Evolutionary conservation across 37 sponge, comb jelly and placozoan species (phyloP), one percentile per base, ranked within the genome.

Genomic region (Halichondria panicea): DNA sequence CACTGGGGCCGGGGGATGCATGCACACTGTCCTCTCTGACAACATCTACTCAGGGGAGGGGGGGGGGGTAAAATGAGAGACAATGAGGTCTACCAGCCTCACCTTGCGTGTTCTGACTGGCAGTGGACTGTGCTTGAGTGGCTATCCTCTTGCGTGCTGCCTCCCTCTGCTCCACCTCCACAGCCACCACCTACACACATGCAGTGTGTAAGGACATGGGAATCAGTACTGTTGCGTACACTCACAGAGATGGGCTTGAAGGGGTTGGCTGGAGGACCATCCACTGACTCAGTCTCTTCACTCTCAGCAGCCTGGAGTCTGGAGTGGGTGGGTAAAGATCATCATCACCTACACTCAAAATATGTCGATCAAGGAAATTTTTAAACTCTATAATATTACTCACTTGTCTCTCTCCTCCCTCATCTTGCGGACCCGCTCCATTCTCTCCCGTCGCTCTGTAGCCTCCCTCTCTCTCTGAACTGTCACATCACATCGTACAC

Each of bases 321-420:
- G n/a, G n/a, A n/a, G n/a, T n/a, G n/a, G n/a, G n/a, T n/a, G n/a
- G n/a, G n/a, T n/a, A n/a, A n/a, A n/a, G n/a, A 15, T 63, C 64
- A 4, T 6, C 37, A 21, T 35, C 34, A 36, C 64, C 64, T 35
- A 21, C 54, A 21, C 48, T 28, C 54, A 65, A 53, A 12, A 66
- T 45, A 52, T 73, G 69, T 3, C 28, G 3, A 36, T 37, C 57
- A 56, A 56, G 4, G 11, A 33, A 63, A 68, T 43, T 24, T 70
- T 40, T 37, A 34, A 63, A 3, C 43, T 8, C 21, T 9, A 9
- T 15, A 3, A 50, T 52, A 1, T 50, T 24, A 55, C 76, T 22
- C 48, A 78, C 79, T 84, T 65, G 37, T 84, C 84, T 40, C 84
- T 83, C 55, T 89, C 90, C 68, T 89, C 90, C 35, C 80, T 83